Conservation (phyloP, 92 coral and sea anemone genomes). For the Umimayanthus chanpuru region DNA sequence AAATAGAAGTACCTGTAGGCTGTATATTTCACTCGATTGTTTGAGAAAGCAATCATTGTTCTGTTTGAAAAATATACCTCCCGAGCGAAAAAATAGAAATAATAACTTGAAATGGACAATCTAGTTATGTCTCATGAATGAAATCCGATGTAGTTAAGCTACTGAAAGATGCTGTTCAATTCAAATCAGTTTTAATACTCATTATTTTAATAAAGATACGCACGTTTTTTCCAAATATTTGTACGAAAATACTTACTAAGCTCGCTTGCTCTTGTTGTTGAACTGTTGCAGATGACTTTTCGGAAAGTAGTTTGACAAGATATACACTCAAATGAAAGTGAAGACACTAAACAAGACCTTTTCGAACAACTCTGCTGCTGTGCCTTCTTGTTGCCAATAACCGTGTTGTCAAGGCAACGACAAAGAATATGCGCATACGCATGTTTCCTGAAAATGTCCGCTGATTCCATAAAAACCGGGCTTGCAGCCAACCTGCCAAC, state of each 20-base stretch:
- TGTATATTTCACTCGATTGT: too few relatives aligned
- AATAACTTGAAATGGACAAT: too few relatives aligned
- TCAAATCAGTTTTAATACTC: background rate
- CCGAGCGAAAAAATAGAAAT: too few relatives aligned
- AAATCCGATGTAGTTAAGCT: too few relatives aligned
- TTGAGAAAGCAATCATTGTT: too few relatives aligned
- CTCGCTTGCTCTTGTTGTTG: constrained; percentile 16
- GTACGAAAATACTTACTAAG: background rate
- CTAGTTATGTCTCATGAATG: too few relatives aligned
- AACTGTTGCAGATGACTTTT: constrained; percentile 23
- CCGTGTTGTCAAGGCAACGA: background rate
- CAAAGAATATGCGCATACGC: background rate
- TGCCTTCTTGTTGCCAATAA: too few relatives aligned
- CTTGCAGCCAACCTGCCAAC: background rate
- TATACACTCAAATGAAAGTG: background rate
- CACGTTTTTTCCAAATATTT: background rate
- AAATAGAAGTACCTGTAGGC: too few relatives aligned
- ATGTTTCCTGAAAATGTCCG: background rate
- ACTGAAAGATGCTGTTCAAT: too few relatives aligned
- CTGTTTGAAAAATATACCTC: too few relatives aligned
- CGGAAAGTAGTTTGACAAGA: background rate
- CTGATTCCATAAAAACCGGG: background rate
- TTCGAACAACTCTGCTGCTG: background rate
- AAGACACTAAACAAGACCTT: background rate
- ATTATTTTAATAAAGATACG: too few relatives aligned